These are phyloP conservation scores for Syngnathus typhle DNA, from an alignment of 2,113 vertebrate genomes.

Conservation along the genomic window DNA sequence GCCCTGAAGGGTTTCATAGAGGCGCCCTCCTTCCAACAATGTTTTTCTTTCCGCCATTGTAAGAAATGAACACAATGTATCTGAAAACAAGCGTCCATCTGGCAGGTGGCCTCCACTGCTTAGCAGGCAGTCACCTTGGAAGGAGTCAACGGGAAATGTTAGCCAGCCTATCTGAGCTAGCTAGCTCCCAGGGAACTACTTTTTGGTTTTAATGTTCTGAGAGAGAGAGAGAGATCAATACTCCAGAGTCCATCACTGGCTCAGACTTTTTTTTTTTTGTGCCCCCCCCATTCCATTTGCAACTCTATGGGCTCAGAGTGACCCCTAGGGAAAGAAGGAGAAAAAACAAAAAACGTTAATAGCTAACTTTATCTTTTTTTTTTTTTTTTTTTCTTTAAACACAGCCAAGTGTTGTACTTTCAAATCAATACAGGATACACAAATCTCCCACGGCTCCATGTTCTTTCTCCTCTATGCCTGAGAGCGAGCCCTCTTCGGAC, in stretches of 20 bases:
- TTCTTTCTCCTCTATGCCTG: constrained; percentile 46
- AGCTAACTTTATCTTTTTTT: constrained; percentile 71
- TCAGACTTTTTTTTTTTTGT: constrained; percentile 40
- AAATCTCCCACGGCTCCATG: constrained; percentile 68
- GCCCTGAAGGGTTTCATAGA: neutral
- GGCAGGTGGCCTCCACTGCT: constrained; percentile 56
- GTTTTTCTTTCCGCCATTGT: neutral
- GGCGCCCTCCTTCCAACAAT: neutral
- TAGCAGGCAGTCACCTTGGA: constrained; percentile 68
- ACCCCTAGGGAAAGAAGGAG: constrained; percentile 44
- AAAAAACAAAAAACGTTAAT: constrained; percentile 59
- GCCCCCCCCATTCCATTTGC: constrained; percentile 26
- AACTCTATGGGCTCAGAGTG: constrained; percentile 57
- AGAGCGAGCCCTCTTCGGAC: constrained; percentile 44
- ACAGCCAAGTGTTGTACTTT: constrained; percentile 70
- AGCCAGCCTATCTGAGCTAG: constrained; percentile 56
- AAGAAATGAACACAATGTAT: constrained; percentile 32
- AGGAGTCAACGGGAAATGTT: constrained; percentile 65
- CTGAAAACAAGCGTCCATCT: constrained; percentile 60
- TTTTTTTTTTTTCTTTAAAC: constrained; percentile 68
- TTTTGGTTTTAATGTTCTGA: constrained; percentile 30
- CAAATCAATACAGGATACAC: constrained; percentile 72
- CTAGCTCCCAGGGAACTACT: constrained; percentile 57
- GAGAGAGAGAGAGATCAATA: constrained; percentile 66
- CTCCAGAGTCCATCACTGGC: constrained; percentile 67